Evolutionary conservation across 2,797 vertebrate species (phyloP).

Genomic region (Dipus sagitta): DNA sequence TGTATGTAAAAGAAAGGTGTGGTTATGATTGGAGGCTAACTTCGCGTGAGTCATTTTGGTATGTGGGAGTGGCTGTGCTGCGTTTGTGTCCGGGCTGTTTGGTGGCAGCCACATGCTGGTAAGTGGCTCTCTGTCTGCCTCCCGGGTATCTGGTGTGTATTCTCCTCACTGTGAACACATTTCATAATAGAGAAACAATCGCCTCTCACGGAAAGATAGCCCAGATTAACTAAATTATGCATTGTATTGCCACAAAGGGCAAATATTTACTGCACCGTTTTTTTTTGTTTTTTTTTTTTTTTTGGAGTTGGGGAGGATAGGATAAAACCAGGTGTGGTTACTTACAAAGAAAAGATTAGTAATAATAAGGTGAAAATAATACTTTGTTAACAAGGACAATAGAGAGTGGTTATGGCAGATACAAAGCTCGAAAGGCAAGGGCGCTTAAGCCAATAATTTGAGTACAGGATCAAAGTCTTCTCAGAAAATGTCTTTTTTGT

Average conservation of each 20-base stretch:
- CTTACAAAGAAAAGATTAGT: slow-evolving; percentile 96
- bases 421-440: slow-evolving; percentile 92
- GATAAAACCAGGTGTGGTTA: slow-evolving; percentile 97
- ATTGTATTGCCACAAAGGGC: slow-evolving; percentile 94
- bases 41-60: slow-evolving; percentile 90
- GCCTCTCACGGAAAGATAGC: slow-evolving; percentile 93
- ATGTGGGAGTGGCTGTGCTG: slow-evolving; percentile 89
- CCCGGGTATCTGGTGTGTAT: slow-evolving; percentile 91
- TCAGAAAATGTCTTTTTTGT: slow-evolving; percentile 83
- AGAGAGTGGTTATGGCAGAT: slow-evolving; percentile 94
- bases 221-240: slow-evolving; percentile 95
- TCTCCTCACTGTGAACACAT: slow-evolving; percentile 93
- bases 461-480: slow-evolving; percentile 86
- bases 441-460: slow-evolving; percentile 85
- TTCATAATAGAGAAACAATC: slow-evolving; percentile 94
- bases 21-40: slow-evolving; percentile 87
- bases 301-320: background rate
- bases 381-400: slow-evolving; percentile 93
- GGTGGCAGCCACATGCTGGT: slow-evolving; percentile 86
- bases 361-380: slow-evolving; percentile 95
- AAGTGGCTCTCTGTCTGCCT: slow-evolving; percentile 89
- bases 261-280: slow-evolving; percentile 92
- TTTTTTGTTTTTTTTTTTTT: slow-evolving; percentile 4
- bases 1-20: slow-evolving; percentile 92
- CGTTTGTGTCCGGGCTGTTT: slow-evolving; percentile 84